A percentile compares a stretch with the other conserved stretches of the same genome.
These are phyloP conservation scores for Loripinus fragilis DNA, from an alignment of 2,888 invertebrate species.

Conservation along the genomic window DNA sequence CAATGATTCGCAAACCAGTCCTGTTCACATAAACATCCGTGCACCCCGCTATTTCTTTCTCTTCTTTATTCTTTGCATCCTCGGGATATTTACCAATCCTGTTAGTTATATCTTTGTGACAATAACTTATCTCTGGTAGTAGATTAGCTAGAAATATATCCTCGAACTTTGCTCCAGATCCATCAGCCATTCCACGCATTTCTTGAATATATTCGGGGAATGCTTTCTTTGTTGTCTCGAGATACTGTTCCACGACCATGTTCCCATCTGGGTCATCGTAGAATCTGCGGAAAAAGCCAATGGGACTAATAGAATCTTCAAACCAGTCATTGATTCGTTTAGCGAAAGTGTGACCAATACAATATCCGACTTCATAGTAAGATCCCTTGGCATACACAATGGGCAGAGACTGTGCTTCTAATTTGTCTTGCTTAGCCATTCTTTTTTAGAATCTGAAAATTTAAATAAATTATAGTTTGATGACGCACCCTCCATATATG, in stretches of 20 bases:
- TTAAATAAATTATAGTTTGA: too few species aligned
- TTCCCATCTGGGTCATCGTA: conserved; percentile 46
- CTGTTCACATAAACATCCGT: conserved; percentile 61
- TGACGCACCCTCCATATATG: too few species aligned
- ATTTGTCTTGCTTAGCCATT: too few species aligned
- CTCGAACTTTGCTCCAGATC: conserved; percentile 60
- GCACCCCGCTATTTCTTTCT: conserved; percentile 56
- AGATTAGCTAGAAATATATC: conserved; percentile 60
- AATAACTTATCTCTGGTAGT: conserved; percentile 54
- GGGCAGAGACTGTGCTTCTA: neutral
- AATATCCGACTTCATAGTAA: conserved; percentile 13
- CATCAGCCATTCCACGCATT: conserved; percentile 68
- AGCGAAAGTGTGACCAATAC: conserved; percentile 8
- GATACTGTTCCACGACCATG: conserved; percentile 45
- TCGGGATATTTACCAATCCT: neutral
- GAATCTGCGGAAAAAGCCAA: conserved; percentile 34
- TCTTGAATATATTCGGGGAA: conserved; percentile 66
- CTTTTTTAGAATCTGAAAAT: too few species aligned
- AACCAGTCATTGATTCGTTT: conserved; percentile 7
- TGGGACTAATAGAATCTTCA: neutral
- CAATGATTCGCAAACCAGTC: conserved; percentile 37
- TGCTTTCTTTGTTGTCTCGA: conserved; percentile 45
- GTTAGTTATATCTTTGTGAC: conserved; percentile 9
- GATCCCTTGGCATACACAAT: neutral
- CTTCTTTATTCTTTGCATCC: too few species aligned